Evolutionary conservation across 2,113 vertebrate species (phyloP), one percentile per base, ranked within the genome.

Genomic region (Amphilophus citrinellus): DNA sequence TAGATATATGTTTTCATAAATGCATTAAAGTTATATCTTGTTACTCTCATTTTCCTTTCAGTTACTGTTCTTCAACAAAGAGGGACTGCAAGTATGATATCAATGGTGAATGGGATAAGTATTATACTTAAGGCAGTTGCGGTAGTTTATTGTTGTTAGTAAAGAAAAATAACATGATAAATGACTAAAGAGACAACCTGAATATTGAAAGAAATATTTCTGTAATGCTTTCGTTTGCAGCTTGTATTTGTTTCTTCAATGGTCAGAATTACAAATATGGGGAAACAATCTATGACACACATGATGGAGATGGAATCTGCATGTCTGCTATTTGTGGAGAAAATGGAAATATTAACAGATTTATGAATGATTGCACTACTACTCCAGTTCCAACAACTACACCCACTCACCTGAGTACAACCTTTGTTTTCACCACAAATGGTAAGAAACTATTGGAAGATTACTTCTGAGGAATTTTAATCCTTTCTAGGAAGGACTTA

Each of bases 271-370:
- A 95, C 87, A 65, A 63, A 0, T 93, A 94, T 0, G 91, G 91
- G 1, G 93, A 95, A 0, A 83, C 81, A 47, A 89, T 98, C 68
- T 98, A 98, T 87, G 42, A 93, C 18, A 98, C 96, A 1, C 91
- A 96, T 0, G 98, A 98, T 4, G 97, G 97, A 53, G 91, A 84
- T 5, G 96, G 96, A 22, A 91, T 87, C 9, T 98, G 98, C 80
- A 93, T 98, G 10, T 92, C 73, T 0, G 97, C 96, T 82, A 53
- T 1, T 0, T 97, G 97, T 57, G 47, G 6, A 17, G 20, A 22
- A 22, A 57, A 57, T 22, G 56, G 56, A 57, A 57, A 4, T 2
- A 22, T 57, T 57, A 57, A 0, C 10, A 58, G 56, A 11, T 10
- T 5, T n/a, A 10, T 10, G 6, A 6, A 50, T 4, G 44, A 1